Conservation (phyloP, 2,797 vertebrate genomes). For the Tinamus major region DNA sequence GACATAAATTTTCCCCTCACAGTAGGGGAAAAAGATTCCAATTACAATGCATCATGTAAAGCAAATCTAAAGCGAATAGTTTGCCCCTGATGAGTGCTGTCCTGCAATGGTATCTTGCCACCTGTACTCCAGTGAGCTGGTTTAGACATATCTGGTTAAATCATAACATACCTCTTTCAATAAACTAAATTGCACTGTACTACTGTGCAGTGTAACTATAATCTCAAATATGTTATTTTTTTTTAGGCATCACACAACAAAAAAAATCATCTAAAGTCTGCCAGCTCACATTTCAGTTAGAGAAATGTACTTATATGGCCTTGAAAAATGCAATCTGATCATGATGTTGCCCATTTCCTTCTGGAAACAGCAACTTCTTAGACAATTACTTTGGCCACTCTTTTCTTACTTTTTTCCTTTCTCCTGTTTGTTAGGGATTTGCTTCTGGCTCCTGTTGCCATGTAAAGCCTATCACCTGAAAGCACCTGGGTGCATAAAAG, state of each 20-base stretch:
- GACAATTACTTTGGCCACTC: not conserved
- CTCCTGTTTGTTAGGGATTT: not conserved
- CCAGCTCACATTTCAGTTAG: not conserved
- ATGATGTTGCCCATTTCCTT: not conserved
- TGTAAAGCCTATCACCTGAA: not conserved
- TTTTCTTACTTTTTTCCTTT: not conserved
- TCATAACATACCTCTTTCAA: not conserved
- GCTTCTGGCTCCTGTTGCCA: accelerated
- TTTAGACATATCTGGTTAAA: not conserved
- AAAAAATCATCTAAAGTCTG: not conserved
- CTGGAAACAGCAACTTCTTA: not conserved
- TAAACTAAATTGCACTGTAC: not conserved
- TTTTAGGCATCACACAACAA: not conserved
- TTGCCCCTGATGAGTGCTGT: not conserved
- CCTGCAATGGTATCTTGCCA: not conserved
- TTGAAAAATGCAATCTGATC: not conserved
- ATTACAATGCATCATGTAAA: not conserved
- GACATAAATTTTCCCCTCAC: not conserved
- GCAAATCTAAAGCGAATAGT: not conserved
- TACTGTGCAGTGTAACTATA: not conserved
- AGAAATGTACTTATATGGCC: not conserved
- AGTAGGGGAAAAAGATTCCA: not conserved
- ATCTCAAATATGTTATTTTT: not conserved
- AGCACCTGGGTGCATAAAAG: not conserved
- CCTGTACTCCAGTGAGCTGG: not conserved